A percentile compares a stretch with the other conserved stretches of the same genome.
phyloP scores from a whole-genome alignment of 37 sponge, comb jelly and placozoan species.

The Spongilla lacustris region DNA sequence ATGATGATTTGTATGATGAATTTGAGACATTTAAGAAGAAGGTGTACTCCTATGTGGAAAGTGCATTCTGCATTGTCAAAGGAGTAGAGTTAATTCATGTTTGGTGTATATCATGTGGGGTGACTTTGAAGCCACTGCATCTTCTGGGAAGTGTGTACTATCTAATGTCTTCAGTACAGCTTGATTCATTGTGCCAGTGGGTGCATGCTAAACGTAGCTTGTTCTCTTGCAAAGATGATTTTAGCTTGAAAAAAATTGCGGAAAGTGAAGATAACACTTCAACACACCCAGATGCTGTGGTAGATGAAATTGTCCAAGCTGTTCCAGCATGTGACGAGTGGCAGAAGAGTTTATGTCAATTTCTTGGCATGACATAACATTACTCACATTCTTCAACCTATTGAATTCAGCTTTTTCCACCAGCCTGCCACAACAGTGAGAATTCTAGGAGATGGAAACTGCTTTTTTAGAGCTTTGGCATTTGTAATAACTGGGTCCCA shows the following conservation, averaged over 20 bases:
- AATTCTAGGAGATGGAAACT: background rate
- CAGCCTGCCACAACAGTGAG: background rate
- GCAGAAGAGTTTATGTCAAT: background rate
- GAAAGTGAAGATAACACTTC: background rate
- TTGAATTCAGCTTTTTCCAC: background rate
- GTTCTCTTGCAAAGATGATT: background rate
- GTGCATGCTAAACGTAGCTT: background rate
- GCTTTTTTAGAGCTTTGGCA: background rate
- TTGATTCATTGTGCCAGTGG: background rate
- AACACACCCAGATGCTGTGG: background rate
- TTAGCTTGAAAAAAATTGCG: no score
- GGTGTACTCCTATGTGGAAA: no score
- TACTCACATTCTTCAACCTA: background rate
- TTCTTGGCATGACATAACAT: background rate
- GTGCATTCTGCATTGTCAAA: no score
- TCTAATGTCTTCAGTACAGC: background rate
- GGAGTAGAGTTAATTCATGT: background rate
- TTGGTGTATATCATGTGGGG: background rate
- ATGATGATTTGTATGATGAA: background rate
- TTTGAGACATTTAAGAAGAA: conserved; percentile 1
- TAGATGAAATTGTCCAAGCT: background rate
- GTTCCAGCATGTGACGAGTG: background rate
- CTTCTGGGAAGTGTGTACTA: background rate
- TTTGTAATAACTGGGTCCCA: background rate
- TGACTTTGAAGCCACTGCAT: background rate